phyloP scores from a whole-genome alignment of 1,140 invertebrate genomes.

The Drosophila leontia region DNA sequence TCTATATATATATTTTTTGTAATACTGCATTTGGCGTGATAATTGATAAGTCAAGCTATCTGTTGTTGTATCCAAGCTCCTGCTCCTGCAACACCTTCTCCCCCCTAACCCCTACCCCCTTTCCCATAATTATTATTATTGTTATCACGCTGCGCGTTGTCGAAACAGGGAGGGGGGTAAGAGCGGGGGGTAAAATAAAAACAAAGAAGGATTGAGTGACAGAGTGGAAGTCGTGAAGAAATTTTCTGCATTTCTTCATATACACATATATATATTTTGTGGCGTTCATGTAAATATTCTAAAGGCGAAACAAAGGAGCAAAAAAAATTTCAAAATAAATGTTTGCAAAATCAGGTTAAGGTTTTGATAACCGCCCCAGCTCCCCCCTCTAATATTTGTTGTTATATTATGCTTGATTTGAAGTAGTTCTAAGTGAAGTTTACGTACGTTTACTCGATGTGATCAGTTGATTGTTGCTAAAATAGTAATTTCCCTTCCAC shows the following conservation, averaged over 20 bases:
- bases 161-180: neutral
- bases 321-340: neutral
- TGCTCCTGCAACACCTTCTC: neutral
- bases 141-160: slow-evolving; percentile 60
- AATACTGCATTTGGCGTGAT: slow-evolving; percentile 82
- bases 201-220: slow-evolving; percentile 13
- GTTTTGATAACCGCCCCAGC: slow-evolving; percentile 51
- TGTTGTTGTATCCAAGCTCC: slow-evolving; percentile 39
- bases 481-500: slow-evolving; percentile 54
- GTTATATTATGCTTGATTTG: slow-evolving; percentile 71
- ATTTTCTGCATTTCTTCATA: slow-evolving; percentile 48
- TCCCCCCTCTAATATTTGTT: slow-evolving; percentile 69
- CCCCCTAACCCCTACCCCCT: neutral
- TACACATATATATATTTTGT: slow-evolving; percentile 17
- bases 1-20: slow-evolving; percentile 40
- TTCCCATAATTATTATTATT: slow-evolving; percentile 33
- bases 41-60: slow-evolving; percentile 76
- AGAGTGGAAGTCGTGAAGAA: slow-evolving; percentile 32
- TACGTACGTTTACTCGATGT: slow-evolving; percentile 68
- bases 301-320: slow-evolving; percentile 41
- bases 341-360: slow-evolving; percentile 50
- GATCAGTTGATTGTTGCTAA: slow-evolving; percentile 81
- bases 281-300: slow-evolving; percentile 59
- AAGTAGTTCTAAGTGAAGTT: slow-evolving; percentile 71
- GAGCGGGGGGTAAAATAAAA: neutral